Conservation (phyloP, 2,888 invertebrate species). For the Minunthozetes semirufus region DNA sequence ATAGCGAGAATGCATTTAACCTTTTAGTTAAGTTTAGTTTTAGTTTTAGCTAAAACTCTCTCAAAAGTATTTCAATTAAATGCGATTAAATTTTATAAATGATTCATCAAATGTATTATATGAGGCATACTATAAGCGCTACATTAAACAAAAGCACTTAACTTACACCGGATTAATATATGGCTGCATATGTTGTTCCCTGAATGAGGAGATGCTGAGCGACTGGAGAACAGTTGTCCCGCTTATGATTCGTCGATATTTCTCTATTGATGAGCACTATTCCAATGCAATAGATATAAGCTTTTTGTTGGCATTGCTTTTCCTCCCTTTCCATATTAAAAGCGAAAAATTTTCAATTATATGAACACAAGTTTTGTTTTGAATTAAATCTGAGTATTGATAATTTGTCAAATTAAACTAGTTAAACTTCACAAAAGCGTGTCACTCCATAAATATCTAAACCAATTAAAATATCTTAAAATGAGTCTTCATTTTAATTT, state of each 20-base stretch:
- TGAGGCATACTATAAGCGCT: constrained; percentile 1
- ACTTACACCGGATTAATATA: constrained; percentile 9
- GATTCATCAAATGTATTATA: constrained; percentile 20
- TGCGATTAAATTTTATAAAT: constrained; percentile 4
- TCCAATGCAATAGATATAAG: too few species aligned
- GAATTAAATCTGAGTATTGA: too few species aligned
- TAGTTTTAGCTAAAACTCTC: not conserved
- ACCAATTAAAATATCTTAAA: too few species aligned
- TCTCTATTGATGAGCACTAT: not conserved
- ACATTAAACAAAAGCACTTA: constrained; percentile 18
- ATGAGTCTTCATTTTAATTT: too few species aligned
- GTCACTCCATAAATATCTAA: too few species aligned
- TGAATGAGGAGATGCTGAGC: not conserved
- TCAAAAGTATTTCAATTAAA: constrained; percentile 15
- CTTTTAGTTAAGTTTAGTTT: not conserved
- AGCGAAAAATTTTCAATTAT: too few species aligned
- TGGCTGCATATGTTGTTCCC: constrained; percentile 5
- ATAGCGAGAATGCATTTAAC: too few species aligned
- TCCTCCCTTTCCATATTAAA: too few species aligned
- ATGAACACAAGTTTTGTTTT: too few species aligned
- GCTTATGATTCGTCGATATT: constrained; percentile 2
- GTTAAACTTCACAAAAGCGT: too few species aligned
- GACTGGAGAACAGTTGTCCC: constrained; percentile 12
- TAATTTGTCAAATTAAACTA: too few species aligned
- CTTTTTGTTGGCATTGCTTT: too few species aligned